Evolutionary conservation across 2,797 vertebrate genomes (phyloP), one percentile per base, ranked within the genome.

Genomic region (Dipus sagitta): DNA sequence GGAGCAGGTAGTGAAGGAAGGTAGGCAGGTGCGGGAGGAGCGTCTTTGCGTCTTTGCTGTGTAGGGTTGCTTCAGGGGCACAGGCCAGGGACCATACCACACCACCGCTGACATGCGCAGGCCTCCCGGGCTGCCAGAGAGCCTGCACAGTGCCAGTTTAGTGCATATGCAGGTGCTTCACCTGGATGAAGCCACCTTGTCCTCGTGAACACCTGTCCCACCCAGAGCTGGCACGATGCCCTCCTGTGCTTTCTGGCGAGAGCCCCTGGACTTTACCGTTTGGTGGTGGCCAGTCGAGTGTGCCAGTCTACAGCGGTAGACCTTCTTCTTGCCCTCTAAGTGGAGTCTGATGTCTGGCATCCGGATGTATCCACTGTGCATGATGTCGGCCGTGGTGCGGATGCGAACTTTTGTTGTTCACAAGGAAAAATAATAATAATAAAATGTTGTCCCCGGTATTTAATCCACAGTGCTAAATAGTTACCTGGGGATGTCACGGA

Each of bases 61-160:
- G 1, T 52, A 68, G 78, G 78, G 47, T 42, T 20, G 74, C 26
- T 14, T 2, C 1, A 0, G n/a, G 1, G 20, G 34, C 23, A 15
- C 54, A 15, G 24, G 54, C 14, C 14, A 58, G 47, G 8, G 38
- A 20, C 1, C 2, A 13, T 23, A 0, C 6, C 60, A 14, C 0
- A 2, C 26, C 32, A 0, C 62, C 42, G 1, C 85, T 0, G 0
- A 6, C 20, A 15, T 18, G 32, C 26, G 42, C 21, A 20, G 0
- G 10, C 7, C 11, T 23, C 24, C 38, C 6, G 65, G 1, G 14
- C 23, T 13, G 8, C 1, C 12, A 24, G 11, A 2, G 0, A 1
- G 2, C 28, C 28, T 4, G 6, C 7, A 1, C 0, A 14, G 3
- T 28, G 38, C 47, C n/a, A 3, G 18, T 2, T 13, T 0, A 1